Base-by-base conservation (phyloP, 2,797 vertebrate species). In the Coregonus sp. region DNA sequence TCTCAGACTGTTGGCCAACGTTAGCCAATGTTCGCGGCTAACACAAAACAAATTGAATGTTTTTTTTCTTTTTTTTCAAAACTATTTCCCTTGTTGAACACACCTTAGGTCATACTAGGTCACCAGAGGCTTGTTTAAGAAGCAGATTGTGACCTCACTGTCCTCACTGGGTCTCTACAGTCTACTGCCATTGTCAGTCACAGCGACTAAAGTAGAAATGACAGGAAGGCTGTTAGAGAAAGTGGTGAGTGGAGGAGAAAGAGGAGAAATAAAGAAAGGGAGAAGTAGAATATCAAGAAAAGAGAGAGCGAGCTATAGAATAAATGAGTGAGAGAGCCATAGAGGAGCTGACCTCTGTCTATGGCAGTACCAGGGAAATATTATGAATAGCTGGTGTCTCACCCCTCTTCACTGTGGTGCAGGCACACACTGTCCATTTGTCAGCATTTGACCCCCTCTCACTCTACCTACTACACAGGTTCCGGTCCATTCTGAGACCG, bases 371-470 rank as follows among this genome's bases (percentile, higher is more conserved):
- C 78, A 1, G 54, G 85, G 90, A 86, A 91, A 81, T 74, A 67
- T 63, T 2, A 89, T 85, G 86, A 80, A 81, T 84, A 80, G 85
- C 77, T 88, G 79, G 82, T 87, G 83, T 87, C 83, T 89, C 89
- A 88, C 86, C 86, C 47, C 84, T 85, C 81, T 87, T 78, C 72
- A 50, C 80, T 79, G 73, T 69, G 82, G 78, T 75, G n/a, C 86
- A 81, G 77, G 78, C 84, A 82, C n/a, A 31, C 69, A 51, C n/a
- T 72, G 25, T 82, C 69, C 77, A 83, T 88, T 86, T 89, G 86
- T 90, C 90, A 89, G 85, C 82, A 82, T 85, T 85, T 83, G 35
- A 25, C 50, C 70, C 29, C 5, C 4, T 9, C 20, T 6, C 29
- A 2, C 4, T 9, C 20, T 6, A 25, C 9, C 11, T 5, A 40